Percentiles rank a stretch among this genome's conserved stretches.
Evolutionary conservation across 2,113 vertebrate genomes (phyloP).

Genomic region (Eonycteris spelaea): DNA sequence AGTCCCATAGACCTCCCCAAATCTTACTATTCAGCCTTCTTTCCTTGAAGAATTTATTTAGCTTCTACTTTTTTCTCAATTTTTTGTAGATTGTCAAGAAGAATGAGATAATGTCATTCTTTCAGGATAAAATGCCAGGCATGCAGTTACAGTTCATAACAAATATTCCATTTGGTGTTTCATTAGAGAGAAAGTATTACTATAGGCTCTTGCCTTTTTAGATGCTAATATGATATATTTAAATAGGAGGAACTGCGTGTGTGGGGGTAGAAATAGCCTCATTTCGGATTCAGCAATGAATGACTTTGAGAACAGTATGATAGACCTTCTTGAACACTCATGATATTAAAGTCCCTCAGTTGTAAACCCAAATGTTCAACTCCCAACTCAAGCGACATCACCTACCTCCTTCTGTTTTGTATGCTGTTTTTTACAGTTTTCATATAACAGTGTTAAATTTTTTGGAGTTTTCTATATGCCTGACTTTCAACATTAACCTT

Average conservation of each 20-base stretch:
- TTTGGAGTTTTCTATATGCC: slow-evolving; percentile 3
- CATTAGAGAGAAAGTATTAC: not conserved
- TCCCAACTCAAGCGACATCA: not conserved
- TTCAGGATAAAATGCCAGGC: not conserved
- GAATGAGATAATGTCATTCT: not conserved
- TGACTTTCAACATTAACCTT: slow-evolving; percentile 42
- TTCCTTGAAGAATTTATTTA: not conserved
- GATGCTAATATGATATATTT: not conserved
- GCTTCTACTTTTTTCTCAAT: not conserved
- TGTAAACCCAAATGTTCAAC: not conserved
- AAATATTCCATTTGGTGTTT: not conserved
- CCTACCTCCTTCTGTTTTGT: slow-evolving; percentile 52
- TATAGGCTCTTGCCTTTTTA: not conserved
- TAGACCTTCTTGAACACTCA: not conserved
- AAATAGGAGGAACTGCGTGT: not conserved
- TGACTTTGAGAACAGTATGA: not conserved
- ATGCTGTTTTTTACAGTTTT: not conserved
- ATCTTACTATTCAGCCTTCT: not conserved
- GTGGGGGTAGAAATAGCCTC: no score
- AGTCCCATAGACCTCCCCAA: not conserved
- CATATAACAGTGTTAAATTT: not conserved
- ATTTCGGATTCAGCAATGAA: not conserved
- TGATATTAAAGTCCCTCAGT: not conserved
- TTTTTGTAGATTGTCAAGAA: not conserved
- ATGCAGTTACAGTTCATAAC: not conserved